Evolutionary conservation across 2,797 vertebrate species (phyloP).

Genomic region (Neomorphus geoffroyi): DNA sequence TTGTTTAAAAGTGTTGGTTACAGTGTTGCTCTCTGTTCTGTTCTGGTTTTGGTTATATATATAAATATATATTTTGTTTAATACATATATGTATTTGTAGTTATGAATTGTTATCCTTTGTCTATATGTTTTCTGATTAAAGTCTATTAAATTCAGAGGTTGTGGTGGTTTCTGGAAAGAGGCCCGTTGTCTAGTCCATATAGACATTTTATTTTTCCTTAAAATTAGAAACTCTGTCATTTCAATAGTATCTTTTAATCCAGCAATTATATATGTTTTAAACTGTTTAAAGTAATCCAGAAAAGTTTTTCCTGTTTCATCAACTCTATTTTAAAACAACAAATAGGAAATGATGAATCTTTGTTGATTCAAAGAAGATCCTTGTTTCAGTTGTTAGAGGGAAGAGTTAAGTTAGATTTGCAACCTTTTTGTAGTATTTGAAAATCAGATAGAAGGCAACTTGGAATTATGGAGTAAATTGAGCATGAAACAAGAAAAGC

Average conservation of each 20-base stretch:
- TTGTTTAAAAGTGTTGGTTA: no score
- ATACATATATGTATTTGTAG: no score
- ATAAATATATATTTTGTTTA: no score
- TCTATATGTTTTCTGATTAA: no score
- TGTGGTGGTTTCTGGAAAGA: no score
- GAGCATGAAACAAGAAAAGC: neutral
- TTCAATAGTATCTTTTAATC: neutral
- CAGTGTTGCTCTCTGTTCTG: no score
- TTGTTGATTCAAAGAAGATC: neutral
- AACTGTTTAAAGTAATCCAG: neutral
- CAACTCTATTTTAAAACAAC: neutral
- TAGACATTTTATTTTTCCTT: no score
- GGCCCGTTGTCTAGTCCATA: no score
- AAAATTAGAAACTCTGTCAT: no score
- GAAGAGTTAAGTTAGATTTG: neutral
- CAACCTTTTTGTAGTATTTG: neutral
- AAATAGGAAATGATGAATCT: neutral
- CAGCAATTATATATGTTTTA: neutral
- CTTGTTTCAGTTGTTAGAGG: neutral
- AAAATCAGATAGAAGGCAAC: neutral
- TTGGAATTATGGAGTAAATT: neutral
- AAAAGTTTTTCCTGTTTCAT: neutral
- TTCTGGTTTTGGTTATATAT: no score
- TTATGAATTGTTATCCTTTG: no score
- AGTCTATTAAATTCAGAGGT: no score